These are phyloP conservation scores for Tor tambroides DNA, from an alignment of 2,113 vertebrate genomes.

Conservation along the genomic window DNA sequence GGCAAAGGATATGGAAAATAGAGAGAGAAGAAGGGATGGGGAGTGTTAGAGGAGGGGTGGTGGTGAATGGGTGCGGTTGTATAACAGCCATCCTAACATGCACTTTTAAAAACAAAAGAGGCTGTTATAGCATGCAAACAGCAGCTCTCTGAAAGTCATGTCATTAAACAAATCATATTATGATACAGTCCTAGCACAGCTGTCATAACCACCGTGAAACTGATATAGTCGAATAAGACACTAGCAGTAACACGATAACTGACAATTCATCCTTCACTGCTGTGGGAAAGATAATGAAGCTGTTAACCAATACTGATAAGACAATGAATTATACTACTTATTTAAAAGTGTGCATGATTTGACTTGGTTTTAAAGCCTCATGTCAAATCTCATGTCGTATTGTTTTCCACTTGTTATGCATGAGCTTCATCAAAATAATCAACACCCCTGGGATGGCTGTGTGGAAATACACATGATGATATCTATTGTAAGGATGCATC, in stretches of 20 bases:
- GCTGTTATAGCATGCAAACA: constrained; percentile 24
- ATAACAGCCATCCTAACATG: constrained; percentile 52
- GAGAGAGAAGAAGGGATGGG: not conserved
- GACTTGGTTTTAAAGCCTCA: not conserved
- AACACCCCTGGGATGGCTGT: not conserved
- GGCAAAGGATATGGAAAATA: not conserved
- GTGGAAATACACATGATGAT: not conserved
- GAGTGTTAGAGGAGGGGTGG: not conserved
- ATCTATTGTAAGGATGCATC: not conserved
- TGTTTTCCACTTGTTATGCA: not conserved
- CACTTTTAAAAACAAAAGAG: constrained; percentile 34
- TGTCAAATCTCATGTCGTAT: not conserved
- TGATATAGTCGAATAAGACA: no score
- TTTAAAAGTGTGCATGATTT: not conserved
- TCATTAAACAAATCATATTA: not conserved
- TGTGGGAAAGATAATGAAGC: not conserved
- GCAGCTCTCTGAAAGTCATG: not conserved
- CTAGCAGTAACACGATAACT: not conserved
- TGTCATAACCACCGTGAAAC: not conserved
- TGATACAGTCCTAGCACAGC: not conserved
- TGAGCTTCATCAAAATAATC: not conserved
- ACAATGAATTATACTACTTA: not conserved
- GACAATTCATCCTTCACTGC: not conserved
- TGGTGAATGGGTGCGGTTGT: constrained; percentile 41
- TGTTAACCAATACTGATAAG: not conserved